phyloP scores from a whole-genome alignment of 2,113 vertebrate genomes.

The Cardinalis cardinalis region DNA sequence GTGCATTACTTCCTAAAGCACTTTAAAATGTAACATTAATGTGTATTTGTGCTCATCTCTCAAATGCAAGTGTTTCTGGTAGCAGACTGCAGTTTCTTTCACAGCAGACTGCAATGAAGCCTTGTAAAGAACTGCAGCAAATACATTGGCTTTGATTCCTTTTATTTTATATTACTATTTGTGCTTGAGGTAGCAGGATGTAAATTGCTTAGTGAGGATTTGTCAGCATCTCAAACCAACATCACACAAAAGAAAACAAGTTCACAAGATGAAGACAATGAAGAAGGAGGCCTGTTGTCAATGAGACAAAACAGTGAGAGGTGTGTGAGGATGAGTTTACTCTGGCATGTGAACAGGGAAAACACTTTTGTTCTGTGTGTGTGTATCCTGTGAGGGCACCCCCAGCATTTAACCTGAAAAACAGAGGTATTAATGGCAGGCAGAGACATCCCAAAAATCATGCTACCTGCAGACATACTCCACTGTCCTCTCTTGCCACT shows the following conservation, averaged over 20 bases:
- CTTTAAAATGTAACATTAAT: background rate
- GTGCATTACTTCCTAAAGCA: background rate
- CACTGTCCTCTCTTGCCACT: background rate
- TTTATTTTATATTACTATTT: background rate
- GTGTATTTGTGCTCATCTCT: background rate
- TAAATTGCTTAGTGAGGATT: background rate
- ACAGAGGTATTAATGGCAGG: background rate
- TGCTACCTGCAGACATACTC: background rate
- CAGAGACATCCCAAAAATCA: background rate
- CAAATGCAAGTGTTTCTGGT: background rate
- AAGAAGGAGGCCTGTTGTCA: background rate
- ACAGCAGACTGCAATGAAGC: background rate
- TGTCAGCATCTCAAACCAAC: background rate
- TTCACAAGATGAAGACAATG: background rate
- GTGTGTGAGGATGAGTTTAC: background rate
- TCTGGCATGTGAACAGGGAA: background rate
- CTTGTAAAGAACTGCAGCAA: background rate
- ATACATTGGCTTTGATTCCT: background rate
- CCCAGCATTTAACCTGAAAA: background rate
- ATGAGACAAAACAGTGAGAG: background rate
- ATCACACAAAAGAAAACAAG: background rate
- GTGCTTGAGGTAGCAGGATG: background rate
- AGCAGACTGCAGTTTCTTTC: background rate
- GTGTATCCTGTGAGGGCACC: background rate
- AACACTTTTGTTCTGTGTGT: background rate